Conservation (phyloP, 2,888 invertebrate species). For the Stratiomys singularior region DNA sequence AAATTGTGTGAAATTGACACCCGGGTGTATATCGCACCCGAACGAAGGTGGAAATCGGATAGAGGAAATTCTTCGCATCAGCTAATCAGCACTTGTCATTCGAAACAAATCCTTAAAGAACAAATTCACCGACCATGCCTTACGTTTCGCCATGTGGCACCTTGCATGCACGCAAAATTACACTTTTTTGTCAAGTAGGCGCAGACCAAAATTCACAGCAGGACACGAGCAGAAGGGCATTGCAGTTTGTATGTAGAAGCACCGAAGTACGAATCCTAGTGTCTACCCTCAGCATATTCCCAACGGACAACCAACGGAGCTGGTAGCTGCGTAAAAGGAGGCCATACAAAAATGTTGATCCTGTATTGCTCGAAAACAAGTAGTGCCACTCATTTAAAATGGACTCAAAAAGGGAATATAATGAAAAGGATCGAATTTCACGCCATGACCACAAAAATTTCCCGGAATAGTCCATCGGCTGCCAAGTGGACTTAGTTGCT, state of each 20-base stretch:
- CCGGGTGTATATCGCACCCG: constrained; percentile 35
- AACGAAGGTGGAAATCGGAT: neutral
- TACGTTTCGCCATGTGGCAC: neutral
- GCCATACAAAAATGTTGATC: constrained; percentile 37
- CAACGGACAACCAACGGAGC: neutral
- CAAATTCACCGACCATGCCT: neutral
- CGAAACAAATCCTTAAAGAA: neutral
- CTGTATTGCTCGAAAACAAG: constrained; percentile 29
- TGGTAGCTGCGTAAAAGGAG: neutral
- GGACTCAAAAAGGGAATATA: constrained; percentile 1
- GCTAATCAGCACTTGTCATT: neutral
- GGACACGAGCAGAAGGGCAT: neutral
- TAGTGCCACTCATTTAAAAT: constrained; percentile 21
- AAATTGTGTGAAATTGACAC: constrained; percentile 52
- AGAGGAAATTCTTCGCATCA: neutral
- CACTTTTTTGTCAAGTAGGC: neutral
- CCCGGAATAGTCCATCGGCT: constrained; percentile 41
- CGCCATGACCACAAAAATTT: constrained; percentile 32
- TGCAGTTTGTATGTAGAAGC: neutral
- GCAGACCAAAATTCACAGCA: neutral
- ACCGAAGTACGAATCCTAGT: constrained; percentile 43
- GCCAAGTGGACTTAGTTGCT: neutral
- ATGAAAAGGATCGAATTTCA: constrained; percentile 46
- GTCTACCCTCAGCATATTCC: constrained; percentile 15
- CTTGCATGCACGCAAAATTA: neutral